Evolutionary conservation across 2,113 vertebrate genomes (phyloP).

Genomic region (Lutjanus erythropterus): DNA sequence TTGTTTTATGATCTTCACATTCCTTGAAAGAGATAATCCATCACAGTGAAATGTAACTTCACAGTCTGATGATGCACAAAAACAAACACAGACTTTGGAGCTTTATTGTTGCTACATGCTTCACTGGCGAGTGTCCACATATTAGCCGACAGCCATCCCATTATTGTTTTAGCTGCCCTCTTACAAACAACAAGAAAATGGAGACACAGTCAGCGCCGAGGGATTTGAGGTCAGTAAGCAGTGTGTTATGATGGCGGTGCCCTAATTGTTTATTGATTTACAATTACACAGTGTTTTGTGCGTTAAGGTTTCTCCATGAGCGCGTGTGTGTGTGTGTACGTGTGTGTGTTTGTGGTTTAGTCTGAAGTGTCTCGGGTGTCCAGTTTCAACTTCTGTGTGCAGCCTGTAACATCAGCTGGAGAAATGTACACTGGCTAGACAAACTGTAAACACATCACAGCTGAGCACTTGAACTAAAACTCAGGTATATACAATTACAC

Average conservation of each 20-base stretch:
- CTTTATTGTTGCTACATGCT: background rate
- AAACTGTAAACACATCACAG: background rate
- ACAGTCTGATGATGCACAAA: background rate
- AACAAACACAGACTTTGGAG: background rate
- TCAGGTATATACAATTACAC: background rate
- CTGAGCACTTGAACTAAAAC: background rate
- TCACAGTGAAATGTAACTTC: slow-evolving; percentile 6
- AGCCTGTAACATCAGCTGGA: slow-evolving; percentile 13
- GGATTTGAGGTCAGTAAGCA: slow-evolving; percentile 73
- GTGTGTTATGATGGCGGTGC: slow-evolving; percentile 65
- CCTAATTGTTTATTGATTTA: slow-evolving; percentile 82
- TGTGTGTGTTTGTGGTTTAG: slow-evolving; percentile 30
- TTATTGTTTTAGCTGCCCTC: slow-evolving; percentile 48
- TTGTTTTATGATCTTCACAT: background rate
- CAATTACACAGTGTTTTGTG: slow-evolving; percentile 71
- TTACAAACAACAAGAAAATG: slow-evolving; percentile 51
- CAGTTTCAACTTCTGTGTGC: slow-evolving; percentile 7
- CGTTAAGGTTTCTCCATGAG: slow-evolving; percentile 34
- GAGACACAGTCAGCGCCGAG: slow-evolving; percentile 51
- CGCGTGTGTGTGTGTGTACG: slow-evolving; percentile 2
- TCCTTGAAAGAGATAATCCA: background rate
- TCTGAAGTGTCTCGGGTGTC: slow-evolving; percentile 42
- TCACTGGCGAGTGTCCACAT: slow-evolving; percentile 25
- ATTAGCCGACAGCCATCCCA: slow-evolving; percentile 13
- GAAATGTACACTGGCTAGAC: background rate